Evolutionary conservation across 1,140 invertebrate species (phyloP).

Genomic region (Pantala flavescens): DNA sequence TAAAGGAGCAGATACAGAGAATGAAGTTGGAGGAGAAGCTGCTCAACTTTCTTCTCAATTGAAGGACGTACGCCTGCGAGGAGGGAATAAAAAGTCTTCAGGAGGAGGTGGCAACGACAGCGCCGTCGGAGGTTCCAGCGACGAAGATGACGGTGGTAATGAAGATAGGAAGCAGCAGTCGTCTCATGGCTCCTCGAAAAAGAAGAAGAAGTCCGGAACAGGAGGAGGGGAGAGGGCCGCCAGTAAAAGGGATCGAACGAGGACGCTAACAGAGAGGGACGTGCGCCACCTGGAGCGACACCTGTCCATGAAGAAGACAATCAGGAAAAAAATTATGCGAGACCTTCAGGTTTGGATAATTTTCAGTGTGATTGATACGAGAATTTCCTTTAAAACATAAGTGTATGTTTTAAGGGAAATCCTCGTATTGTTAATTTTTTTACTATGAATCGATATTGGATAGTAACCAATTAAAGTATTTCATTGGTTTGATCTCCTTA

Average conservation of each 20-base stretch:
- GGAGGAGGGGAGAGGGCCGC: slow-evolving; percentile 45
- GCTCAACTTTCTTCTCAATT: slow-evolving; percentile 13
- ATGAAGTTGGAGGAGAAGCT: slow-evolving; percentile 23
- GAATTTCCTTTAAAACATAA: no score
- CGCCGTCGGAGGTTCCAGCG: slow-evolving; percentile 40
- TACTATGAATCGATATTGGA: no score
- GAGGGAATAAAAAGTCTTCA: neutral
- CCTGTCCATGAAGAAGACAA: slow-evolving; percentile 78
- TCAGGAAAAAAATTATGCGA: slow-evolving; percentile 73
- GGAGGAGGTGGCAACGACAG: slow-evolving; percentile 36
- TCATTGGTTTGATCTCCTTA: no score
- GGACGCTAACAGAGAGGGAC: slow-evolving; percentile 51
- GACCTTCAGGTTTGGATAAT: slow-evolving; percentile 44
- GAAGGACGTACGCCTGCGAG: slow-evolving; percentile 14
- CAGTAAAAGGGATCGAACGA: slow-evolving; percentile 40
- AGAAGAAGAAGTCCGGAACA: slow-evolving; percentile 38
- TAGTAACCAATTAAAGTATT: no score
- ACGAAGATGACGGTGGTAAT: slow-evolving; percentile 37
- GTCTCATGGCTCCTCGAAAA: slow-evolving; percentile 33
- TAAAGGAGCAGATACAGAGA: slow-evolving; percentile 23
- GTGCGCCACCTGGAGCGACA: slow-evolving; percentile 68
- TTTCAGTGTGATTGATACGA: no score
- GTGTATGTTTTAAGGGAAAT: no score
- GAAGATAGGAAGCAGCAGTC: slow-evolving; percentile 21
- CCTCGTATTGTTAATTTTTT: no score